A percentile compares a stretch with the other conserved stretches of the same genome.
phyloP scores from a whole-genome alignment of 2,888 invertebrate species.

The Orthonychiurus folsomi region DNA sequence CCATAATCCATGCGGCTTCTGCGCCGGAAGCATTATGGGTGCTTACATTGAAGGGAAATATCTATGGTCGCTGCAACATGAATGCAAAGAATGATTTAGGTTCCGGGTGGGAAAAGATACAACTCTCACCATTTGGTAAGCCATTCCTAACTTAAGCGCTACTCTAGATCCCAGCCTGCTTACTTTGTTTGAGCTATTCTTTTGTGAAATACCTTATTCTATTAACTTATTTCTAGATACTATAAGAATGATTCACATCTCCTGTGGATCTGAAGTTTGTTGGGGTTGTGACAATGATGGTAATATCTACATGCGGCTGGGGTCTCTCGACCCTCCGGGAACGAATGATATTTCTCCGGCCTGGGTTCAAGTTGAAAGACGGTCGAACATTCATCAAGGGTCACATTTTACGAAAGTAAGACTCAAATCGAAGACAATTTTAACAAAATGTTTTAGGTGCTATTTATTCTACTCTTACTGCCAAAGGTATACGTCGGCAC shows the following conservation, averaged over 20 bases:
- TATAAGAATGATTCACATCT: constrained; percentile 44
- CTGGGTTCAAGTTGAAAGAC: constrained; percentile 47
- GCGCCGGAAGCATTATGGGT: constrained; percentile 47
- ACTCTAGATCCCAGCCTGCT: no score
- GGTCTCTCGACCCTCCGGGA: constrained; percentile 45
- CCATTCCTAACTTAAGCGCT: background rate
- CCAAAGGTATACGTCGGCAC: constrained; percentile 45
- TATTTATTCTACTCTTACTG: background rate
- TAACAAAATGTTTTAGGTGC: no score
- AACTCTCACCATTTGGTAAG: constrained; percentile 42
- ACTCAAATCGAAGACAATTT: no score
- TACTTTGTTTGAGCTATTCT: background rate
- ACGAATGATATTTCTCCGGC: constrained; percentile 46
- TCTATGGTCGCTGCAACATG: constrained; percentile 47
- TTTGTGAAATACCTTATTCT: background rate
- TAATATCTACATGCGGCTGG: constrained; percentile 47
- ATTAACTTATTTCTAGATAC: constrained; percentile 42
- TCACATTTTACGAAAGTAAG: constrained; percentile 43
- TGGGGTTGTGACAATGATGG: constrained; percentile 49
- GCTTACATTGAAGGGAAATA: constrained; percentile 44
- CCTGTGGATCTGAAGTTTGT: constrained; percentile 46
- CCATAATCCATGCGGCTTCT: constrained; percentile 42
- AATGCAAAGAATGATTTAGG: constrained; percentile 44
- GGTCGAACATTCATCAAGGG: constrained; percentile 39
- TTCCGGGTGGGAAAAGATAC: constrained; percentile 45